Evolutionary conservation across 1,140 invertebrate genomes (phyloP).

Genomic region (Tetraneura akinire): DNA sequence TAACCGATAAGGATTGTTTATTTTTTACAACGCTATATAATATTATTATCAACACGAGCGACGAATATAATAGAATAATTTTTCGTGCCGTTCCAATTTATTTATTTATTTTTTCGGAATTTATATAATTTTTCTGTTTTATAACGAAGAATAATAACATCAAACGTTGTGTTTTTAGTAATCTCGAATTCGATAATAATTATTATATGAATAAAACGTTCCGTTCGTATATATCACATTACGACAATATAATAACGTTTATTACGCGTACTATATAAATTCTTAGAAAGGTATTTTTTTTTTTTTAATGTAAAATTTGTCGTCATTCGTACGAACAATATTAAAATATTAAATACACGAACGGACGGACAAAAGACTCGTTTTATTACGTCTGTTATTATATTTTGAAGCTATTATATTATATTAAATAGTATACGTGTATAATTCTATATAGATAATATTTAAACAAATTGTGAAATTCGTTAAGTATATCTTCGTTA

Average conservation of each 20-base stretch:
- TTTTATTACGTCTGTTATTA: not conserved
- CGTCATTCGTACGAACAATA: not conserved
- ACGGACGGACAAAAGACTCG: not conserved
- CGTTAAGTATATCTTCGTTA: not conserved
- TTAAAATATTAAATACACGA: not conserved
- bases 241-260: not conserved
- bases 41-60: too few relatives aligned
- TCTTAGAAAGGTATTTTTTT: constrained; percentile 8
- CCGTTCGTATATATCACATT: not conserved
- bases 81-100: too few relatives aligned
- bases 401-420: too few relatives aligned
- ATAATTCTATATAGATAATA: constrained; percentile 8
- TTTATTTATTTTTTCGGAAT: too few relatives aligned
- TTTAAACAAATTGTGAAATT: constrained; percentile 3
- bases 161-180: not conserved
- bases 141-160: not conserved
- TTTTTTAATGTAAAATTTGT: constrained; percentile 23
- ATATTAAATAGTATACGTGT: too few relatives aligned
- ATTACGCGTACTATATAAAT: not conserved
- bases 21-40: too few relatives aligned
- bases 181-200: not conserved
- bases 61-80: too few relatives aligned
- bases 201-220: not conserved
- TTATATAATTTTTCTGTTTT: not conserved
- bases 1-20: too few relatives aligned